phyloP scores from a whole-genome alignment of 2,797 vertebrate genomes.

The Silurus aristotelis region DNA sequence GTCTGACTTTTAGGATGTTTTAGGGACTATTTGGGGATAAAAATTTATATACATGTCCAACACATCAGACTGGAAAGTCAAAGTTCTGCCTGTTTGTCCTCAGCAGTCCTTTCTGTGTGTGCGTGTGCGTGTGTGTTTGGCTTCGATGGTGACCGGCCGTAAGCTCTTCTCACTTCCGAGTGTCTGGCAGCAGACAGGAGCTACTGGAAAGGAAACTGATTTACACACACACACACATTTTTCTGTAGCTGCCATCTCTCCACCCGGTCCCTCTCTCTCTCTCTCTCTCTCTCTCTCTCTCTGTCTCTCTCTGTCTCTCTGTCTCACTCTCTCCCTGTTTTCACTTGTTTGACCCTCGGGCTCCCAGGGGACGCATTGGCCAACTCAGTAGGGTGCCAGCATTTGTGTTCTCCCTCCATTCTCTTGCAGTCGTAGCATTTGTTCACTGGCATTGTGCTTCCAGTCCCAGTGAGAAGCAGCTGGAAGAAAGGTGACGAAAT shows the following conservation, averaged over 20 bases:
- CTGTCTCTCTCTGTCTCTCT: background rate
- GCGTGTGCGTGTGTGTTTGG: constrained; percentile 12
- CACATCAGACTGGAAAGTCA: background rate
- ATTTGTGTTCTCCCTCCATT: constrained; percentile 20
- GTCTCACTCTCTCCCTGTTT: background rate
- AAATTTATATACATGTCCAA: background rate
- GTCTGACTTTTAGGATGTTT: background rate
- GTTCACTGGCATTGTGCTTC: constrained; percentile 30
- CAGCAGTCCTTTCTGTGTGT: too few species aligned
- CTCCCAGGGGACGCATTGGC: constrained; percentile 63
- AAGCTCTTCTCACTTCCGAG: constrained; percentile 60
- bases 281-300: background rate
- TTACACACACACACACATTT: constrained; percentile 65
- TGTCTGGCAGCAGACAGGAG: constrained; percentile 63
- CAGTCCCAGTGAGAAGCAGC: constrained; percentile 18
- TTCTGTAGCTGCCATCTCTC: constrained; percentile 46
- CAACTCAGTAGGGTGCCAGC: constrained; percentile 67
- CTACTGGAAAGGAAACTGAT: constrained; percentile 61
- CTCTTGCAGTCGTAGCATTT: constrained; percentile 33
- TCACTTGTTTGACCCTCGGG: constrained; percentile 59
- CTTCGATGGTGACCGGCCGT: constrained; percentile 32
- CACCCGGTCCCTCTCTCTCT: constrained; percentile 53
- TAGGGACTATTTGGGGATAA: too few species aligned
- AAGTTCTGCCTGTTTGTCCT: background rate
- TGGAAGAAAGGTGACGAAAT: constrained; percentile 42